These are phyloP conservation scores for Pterophyllum scalare DNA, from an alignment of 2,113 vertebrate genomes.

Conservation along the genomic window DNA sequence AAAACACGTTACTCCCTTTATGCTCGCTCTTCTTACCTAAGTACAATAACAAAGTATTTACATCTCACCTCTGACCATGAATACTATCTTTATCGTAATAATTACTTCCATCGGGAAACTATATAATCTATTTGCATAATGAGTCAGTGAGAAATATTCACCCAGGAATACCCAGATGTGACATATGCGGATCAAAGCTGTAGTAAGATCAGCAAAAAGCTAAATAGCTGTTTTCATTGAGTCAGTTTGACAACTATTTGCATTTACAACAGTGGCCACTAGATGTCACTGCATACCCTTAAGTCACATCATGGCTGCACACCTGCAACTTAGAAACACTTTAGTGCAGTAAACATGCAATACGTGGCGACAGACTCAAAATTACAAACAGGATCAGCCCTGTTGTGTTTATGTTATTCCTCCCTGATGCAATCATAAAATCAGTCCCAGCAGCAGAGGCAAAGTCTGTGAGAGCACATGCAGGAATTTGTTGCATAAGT, in stretches of 20 bases:
- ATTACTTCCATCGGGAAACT: not conserved
- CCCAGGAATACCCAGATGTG: not conserved
- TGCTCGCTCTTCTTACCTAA: too few species aligned
- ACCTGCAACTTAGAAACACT: slow-evolving; percentile 30
- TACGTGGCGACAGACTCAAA: slow-evolving; percentile 9
- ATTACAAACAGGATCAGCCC: slow-evolving; percentile 28
- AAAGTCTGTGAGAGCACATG: not conserved
- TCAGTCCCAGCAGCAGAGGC: slow-evolving; percentile 16
- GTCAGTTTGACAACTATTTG: not conserved
- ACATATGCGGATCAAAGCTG: not conserved
- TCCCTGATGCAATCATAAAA: slow-evolving; percentile 29
- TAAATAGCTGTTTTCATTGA: not conserved
- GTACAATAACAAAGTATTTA: too few species aligned
- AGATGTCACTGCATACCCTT: slow-evolving; percentile 55
- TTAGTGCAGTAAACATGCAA: not conserved
- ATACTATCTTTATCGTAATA: not conserved
- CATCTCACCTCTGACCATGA: not conserved
- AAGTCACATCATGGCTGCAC: not conserved
- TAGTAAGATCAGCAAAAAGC: too few species aligned
- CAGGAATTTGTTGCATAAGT: not conserved
- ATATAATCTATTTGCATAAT: not conserved
- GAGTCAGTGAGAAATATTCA: not conserved
- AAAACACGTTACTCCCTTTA: too few species aligned
- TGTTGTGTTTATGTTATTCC: slow-evolving; percentile 28
- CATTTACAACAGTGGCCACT: slow-evolving; percentile 23